phyloP scores from a whole-genome alignment of 2,797 vertebrate genomes.

The Nannoperca obscura region DNA sequence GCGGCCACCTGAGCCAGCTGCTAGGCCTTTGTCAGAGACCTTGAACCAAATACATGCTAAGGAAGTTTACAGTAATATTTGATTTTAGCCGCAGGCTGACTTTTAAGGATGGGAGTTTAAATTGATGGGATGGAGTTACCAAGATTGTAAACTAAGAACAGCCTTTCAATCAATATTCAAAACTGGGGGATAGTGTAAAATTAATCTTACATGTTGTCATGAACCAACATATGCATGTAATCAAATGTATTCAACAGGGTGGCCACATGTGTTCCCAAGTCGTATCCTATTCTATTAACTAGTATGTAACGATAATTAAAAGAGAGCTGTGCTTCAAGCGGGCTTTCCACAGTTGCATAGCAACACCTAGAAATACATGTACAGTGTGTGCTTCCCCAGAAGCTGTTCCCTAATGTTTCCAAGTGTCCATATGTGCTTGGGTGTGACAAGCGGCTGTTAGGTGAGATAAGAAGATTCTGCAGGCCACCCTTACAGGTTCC shows the following conservation, averaged over 20 bases:
- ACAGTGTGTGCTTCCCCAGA: constrained; percentile 21
- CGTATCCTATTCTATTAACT: background rate
- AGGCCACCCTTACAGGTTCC: background rate
- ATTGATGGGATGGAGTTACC: background rate
- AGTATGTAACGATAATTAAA: constrained; percentile 44
- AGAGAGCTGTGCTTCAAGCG: constrained; percentile 28
- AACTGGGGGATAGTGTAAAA: background rate
- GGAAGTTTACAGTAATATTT: background rate
- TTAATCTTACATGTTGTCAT: background rate
- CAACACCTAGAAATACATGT: constrained; percentile 58
- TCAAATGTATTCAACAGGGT: background rate
- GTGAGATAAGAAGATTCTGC: constrained; percentile 8
- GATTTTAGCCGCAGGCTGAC: background rate
- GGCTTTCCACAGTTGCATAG: constrained; percentile 61
- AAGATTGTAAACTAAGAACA: background rate
- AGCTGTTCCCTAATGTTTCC: constrained; percentile 35
- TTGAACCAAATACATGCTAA: background rate
- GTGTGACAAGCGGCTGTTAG: constrained; percentile 25
- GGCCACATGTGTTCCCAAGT: background rate
- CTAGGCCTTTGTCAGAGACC: background rate
- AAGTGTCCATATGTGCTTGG: constrained; percentile 6
- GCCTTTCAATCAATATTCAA: background rate
- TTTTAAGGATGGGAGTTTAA: background rate
- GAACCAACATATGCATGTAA: background rate
- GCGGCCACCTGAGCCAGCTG: background rate